Evolutionary conservation across 2,113 vertebrate genomes (phyloP).

Genomic region (Ceyx margarethae): DNA sequence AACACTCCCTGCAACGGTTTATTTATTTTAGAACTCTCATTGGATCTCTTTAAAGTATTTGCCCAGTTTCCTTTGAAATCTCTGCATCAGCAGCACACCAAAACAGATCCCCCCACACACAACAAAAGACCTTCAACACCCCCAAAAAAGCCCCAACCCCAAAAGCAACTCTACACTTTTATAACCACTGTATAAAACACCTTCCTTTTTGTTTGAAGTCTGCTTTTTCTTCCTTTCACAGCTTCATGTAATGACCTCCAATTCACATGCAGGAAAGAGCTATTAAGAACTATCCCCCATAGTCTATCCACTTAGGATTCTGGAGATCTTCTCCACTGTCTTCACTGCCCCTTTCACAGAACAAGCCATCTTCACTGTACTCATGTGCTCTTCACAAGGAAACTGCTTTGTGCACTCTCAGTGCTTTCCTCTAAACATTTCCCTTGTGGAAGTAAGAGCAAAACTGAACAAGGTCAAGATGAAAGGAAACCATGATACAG

Average conservation of each 20-base stretch:
- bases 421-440: not conserved
- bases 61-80: not conserved
- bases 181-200: not conserved
- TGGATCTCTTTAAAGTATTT: not conserved
- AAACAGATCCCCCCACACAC: not conserved
- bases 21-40: not conserved
- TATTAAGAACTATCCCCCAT: not conserved
- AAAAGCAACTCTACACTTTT: not conserved
- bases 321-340: not conserved
- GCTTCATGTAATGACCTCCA: not conserved
- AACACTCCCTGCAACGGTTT: not conserved
- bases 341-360: not conserved
- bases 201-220: not conserved
- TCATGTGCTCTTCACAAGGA: not conserved
- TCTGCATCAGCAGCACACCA: not conserved
- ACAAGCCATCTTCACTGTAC: not conserved
- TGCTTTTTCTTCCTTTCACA: not conserved
- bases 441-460: not conserved
- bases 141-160: too few relatives aligned
- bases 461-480: not conserved
- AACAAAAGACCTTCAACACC: too few relatives aligned
- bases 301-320: not conserved
- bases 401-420: not conserved
- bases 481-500: not conserved
- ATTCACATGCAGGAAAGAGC: not conserved